These are phyloP conservation scores for Tetramorium alpestre DNA, from an alignment of 1,140 invertebrate species.

Conservation along the genomic window DNA sequence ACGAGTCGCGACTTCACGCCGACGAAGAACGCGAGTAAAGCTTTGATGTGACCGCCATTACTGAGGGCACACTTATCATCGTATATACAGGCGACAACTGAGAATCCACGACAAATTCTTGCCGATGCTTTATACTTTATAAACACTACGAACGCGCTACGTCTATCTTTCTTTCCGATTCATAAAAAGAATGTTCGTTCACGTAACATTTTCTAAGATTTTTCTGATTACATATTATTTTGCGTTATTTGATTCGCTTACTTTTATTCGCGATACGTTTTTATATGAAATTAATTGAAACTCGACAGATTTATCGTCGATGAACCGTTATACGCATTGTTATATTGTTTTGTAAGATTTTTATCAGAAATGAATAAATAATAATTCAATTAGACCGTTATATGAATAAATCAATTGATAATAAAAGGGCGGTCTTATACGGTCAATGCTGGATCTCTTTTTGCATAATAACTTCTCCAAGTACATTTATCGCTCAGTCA, in stretches of 20 bases:
- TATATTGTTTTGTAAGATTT: neutral
- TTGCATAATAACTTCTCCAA: too few species aligned
- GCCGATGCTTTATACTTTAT: constrained; percentile 30
- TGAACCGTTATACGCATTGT: neutral
- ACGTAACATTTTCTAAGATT: neutral
- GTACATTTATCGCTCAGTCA: too few species aligned
- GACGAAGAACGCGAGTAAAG: constrained; percentile 70
- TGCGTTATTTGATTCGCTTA: neutral
- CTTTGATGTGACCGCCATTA: constrained; percentile 85
- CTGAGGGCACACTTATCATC: constrained; percentile 85
- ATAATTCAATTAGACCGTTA: too few species aligned
- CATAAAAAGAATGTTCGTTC: neutral
- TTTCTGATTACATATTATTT: neutral
- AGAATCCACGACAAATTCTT: constrained; percentile 39
- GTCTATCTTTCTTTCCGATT: neutral
- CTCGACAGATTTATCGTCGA: neutral
- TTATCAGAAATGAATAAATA: neutral
- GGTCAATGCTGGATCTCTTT: too few species aligned
- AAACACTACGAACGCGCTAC: neutral
- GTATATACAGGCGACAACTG: constrained; percentile 70
- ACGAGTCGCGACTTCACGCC: constrained; percentile 81
- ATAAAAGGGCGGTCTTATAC: too few species aligned
- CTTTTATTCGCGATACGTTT: neutral
- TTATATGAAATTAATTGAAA: neutral
- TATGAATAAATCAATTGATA: too few species aligned